phyloP scores from a whole-genome alignment of 2,888 invertebrate genomes.

The Taenaris catops region DNA sequence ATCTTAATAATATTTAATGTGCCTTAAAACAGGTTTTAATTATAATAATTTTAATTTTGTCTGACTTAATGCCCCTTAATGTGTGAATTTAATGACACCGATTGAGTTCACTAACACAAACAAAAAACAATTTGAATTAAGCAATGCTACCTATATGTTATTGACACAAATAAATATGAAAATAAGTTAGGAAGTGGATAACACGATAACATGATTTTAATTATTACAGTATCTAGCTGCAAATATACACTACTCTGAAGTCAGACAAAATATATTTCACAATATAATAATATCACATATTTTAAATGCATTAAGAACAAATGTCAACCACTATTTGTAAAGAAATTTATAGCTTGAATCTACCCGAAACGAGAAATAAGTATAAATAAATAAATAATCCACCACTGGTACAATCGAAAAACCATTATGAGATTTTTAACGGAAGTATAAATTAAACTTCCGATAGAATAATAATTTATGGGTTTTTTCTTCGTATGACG shows the following conservation, averaged over 20 bases:
- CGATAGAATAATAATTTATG: slow-evolving; percentile 78
- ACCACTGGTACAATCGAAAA: slow-evolving; percentile 78
- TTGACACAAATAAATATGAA: slow-evolving; percentile 24
- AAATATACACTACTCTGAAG: slow-evolving; percentile 71
- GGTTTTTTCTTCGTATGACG: slow-evolving; percentile 72
- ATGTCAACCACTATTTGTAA: slow-evolving; percentile 51
- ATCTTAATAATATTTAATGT: too few relatives aligned
- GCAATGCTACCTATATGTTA: slow-evolving; percentile 32
- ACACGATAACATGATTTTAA: slow-evolving; percentile 40
- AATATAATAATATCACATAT: slow-evolving; percentile 78
- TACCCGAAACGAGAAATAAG: slow-evolving; percentile 48
- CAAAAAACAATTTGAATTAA: slow-evolving; percentile 30
- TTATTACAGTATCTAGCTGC: slow-evolving; percentile 45
- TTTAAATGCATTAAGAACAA: slow-evolving; percentile 75
- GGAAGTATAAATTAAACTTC: slow-evolving; percentile 71
- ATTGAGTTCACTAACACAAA: slow-evolving; percentile 37
- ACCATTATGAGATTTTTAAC: slow-evolving; percentile 78
- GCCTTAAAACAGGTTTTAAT: slow-evolving; percentile 55
- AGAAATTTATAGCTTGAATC: slow-evolving; percentile 30
- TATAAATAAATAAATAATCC: slow-evolving; percentile 70
- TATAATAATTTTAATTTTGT: slow-evolving; percentile 64
- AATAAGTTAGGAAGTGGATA: slow-evolving; percentile 27
- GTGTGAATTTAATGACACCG: slow-evolving; percentile 59
- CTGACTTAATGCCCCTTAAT: slow-evolving; percentile 62
- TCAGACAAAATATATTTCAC: slow-evolving; percentile 76